phyloP scores from a whole-genome alignment of 1,140 invertebrate genomes.

The Polyergus mexicanus region DNA sequence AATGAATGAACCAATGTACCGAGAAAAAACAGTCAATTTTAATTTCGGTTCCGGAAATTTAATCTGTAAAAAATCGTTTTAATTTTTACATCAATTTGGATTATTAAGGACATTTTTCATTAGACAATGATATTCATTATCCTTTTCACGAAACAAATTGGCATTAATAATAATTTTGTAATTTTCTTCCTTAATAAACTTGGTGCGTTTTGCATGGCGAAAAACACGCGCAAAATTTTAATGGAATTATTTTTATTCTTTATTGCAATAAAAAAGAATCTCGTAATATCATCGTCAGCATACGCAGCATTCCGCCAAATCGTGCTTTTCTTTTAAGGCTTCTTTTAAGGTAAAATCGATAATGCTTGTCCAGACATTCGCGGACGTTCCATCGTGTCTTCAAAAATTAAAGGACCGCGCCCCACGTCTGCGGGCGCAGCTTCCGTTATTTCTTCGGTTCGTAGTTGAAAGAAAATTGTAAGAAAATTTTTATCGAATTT shows the following conservation, averaged over 20 bases:
- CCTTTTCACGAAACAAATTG: background rate
- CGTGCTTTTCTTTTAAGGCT: background rate
- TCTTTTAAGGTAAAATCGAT: slow-evolving; percentile 47
- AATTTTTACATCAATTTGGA: background rate
- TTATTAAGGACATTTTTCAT: background rate
- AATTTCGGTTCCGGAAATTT: slow-evolving; percentile 18
- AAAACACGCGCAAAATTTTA: background rate
- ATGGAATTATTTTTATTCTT: background rate
- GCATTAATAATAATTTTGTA: background rate
- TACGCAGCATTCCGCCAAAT: background rate
- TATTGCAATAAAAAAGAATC: background rate
- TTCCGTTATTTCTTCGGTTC: background rate
- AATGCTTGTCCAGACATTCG: slow-evolving; percentile 21
- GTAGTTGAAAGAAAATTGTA: background rate
- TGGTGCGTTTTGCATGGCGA: background rate
- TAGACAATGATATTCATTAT: background rate
- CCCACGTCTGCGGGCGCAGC: background rate
- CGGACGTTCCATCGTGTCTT: slow-evolving; percentile 27
- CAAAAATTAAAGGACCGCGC: slow-evolving; percentile 50
- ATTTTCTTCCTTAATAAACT: background rate
- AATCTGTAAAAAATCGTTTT: background rate
- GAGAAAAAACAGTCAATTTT: background rate
- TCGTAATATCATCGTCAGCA: background rate
- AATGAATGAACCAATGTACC: background rate
- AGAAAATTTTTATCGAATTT: background rate